Evolutionary conservation across 2,888 invertebrate genomes (phyloP), one percentile per base, ranked within the genome.

Genomic region (Plagiodera versicolora): DNA sequence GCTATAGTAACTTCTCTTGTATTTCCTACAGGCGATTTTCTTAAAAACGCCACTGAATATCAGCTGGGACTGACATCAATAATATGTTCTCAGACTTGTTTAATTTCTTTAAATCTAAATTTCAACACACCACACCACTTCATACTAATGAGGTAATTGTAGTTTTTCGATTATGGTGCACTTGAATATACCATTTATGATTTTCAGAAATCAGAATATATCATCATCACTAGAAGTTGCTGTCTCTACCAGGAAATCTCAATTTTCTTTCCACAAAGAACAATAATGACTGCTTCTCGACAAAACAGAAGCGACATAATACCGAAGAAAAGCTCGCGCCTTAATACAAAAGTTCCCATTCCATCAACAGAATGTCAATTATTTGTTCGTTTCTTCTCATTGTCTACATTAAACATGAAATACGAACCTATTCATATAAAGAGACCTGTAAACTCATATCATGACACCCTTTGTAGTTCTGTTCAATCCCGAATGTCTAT

Each of bases 351-450:
- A 70, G 67, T 65, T 64, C 63, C 61, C 64, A 61, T 55, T 66
- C 61, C 63, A 24, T 61, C 59, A 49, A 57, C 63, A 66, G 65
- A 67, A 69, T 67, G 67, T 69, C 67, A 66, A 66, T 66, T 64
- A 60, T 65, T 69, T 66, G 67, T 65, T 63, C 66, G 63, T 65
- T 66, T 65, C 61, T 51, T 63, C 56, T 52, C 56, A 61, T 60
- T 63, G 63, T 49, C 61, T 58, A 58, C 61, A 45, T 59, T 49
- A 60, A 61, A 54, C 53, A 45, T 47, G n/a, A n/a, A 18, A 46
- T 45, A 55, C 55, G 30, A n/a, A 16, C n/a, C 16, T 0, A 17
- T 46, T 30, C 14, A 28, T 30, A 8, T n/a, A 18, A 39, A 55
- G 4, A 14, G 24, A 24, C 6, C 6, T 24, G n/a, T n/a, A n/a